phyloP scores from a whole-genome alignment of 2,797 vertebrate genomes.

The Sebastes jordani region DNA sequence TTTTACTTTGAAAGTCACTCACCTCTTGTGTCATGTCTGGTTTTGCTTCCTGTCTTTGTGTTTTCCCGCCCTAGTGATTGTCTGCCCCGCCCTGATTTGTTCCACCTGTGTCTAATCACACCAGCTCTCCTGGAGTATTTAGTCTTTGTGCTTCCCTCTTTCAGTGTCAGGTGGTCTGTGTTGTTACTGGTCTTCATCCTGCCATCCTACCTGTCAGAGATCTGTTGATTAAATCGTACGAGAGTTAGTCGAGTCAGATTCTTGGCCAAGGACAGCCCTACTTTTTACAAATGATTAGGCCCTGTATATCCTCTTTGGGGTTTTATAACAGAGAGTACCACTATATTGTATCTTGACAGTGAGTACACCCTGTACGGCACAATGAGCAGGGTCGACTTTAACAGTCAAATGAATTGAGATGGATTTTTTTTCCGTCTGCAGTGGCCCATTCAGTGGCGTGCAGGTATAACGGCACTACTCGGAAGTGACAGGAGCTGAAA shows the following conservation, averaged over 20 bases:
- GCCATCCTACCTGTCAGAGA: too few species aligned
- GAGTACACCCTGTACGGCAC: neutral
- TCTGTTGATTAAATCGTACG: neutral
- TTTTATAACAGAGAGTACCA: neutral
- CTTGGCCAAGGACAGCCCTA: neutral
- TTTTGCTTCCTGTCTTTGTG: too few species aligned
- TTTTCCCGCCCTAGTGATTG: too few species aligned
- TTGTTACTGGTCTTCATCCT: too few species aligned
- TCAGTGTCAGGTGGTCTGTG: too few species aligned
- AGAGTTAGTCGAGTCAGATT: neutral
- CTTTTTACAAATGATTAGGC: neutral
- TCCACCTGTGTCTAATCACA: too few species aligned
- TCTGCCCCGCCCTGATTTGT: too few species aligned
- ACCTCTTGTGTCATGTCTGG: too few species aligned
- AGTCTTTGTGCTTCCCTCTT: too few species aligned
- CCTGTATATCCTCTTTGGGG: neutral
- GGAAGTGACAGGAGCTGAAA: conserved; percentile 65
- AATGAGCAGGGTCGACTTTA: conserved; percentile 33
- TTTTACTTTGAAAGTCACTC: too few species aligned
- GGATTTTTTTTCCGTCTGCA: conserved; percentile 37
- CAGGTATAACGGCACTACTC: conserved; percentile 61
- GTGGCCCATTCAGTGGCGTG: conserved; percentile 26
- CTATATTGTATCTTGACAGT: neutral
- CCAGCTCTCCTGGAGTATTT: too few species aligned
- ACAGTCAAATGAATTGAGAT: conserved; percentile 29